These are phyloP conservation scores for Abscondita cerata DNA, from an alignment of 2,888 invertebrate genomes.

Conservation along the genomic window DNA sequence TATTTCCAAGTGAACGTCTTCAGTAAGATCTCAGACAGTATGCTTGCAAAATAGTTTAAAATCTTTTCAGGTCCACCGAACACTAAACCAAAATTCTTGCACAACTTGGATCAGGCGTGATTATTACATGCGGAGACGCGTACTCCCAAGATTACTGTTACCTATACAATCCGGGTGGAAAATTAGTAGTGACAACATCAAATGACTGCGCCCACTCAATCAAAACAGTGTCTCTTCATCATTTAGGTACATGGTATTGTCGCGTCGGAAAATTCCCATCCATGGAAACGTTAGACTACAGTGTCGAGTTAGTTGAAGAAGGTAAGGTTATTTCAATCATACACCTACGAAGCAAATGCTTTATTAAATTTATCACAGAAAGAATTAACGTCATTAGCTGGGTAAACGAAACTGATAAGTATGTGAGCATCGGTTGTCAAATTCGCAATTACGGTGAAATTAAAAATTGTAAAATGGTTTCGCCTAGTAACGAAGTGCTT, in stretches of 20 bases:
- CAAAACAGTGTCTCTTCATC: constrained; percentile 14
- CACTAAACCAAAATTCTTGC: too few species aligned
- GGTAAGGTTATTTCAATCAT: too few species aligned
- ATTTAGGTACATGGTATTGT: constrained; percentile 37
- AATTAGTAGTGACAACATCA: constrained; percentile 12
- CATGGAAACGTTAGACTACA: constrained; percentile 30
- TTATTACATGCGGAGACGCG: not conserved
- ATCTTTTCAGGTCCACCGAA: too few species aligned
- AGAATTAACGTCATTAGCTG: constrained; percentile 13
- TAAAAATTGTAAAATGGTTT: constrained; percentile 27
- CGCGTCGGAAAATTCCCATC: constrained; percentile 17
- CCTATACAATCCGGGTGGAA: constrained; percentile 33
- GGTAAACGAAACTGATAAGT: constrained; percentile 22
- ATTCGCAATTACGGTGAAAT: constrained; percentile 7
- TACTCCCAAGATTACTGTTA: constrained; percentile 30
- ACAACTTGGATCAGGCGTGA: not conserved
- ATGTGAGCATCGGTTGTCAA: constrained; percentile 30
- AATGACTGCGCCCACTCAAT: constrained; percentile 9
- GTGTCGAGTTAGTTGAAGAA: constrained; percentile 28
- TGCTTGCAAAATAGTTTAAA: too few species aligned
- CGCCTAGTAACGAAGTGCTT: constrained; percentile 23
- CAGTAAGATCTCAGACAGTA: not conserved
- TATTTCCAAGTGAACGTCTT: not conserved
- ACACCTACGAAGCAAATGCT: too few species aligned
- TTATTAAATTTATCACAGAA: constrained; percentile 25